Conservation (phyloP, 2,797 vertebrate genomes). For the Borostomias antarcticus region DNA sequence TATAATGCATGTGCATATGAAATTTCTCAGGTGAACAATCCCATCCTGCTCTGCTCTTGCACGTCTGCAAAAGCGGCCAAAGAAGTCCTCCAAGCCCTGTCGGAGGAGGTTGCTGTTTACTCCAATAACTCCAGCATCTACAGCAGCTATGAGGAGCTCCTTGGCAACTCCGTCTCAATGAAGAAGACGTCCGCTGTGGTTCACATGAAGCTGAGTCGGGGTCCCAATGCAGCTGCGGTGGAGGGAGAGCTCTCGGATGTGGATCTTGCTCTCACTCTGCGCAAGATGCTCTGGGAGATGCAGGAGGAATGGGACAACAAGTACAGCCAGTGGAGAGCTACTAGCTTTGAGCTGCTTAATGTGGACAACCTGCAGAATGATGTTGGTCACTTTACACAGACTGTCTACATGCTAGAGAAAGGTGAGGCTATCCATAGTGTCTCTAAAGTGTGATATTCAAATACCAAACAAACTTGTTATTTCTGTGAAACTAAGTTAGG, state of each 20-base stretch:
- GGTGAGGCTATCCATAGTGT: constrained; percentile 41
- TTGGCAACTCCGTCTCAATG: constrained; percentile 28
- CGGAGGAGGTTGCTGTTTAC: constrained; percentile 51
- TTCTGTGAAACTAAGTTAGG: neutral
- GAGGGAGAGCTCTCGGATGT: constrained; percentile 59
- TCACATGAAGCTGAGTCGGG: constrained; percentile 28
- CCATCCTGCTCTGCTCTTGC: constrained; percentile 44
- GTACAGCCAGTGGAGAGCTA: constrained; percentile 53
- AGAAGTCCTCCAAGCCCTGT: constrained; percentile 52
- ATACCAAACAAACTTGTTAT: neutral
- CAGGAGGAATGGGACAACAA: constrained; percentile 59
- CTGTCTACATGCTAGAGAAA: constrained; percentile 66
- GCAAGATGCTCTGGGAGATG: constrained; percentile 66
- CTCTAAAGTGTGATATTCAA: neutral
- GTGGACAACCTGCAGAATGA: constrained; percentile 58
- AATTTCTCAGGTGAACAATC: constrained; percentile 58
- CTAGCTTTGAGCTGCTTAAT: constrained; percentile 57
- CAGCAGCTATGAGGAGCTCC: constrained; percentile 53
- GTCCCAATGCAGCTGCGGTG: constrained; percentile 23
- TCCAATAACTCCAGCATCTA: constrained; percentile 51
- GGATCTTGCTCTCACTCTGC: constrained; percentile 60
- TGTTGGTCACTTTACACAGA: constrained; percentile 62
- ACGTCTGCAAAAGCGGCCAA: constrained; percentile 46
- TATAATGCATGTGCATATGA: too few species aligned
- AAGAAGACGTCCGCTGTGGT: constrained; percentile 22